Evolutionary conservation across 2,797 vertebrate species (phyloP), one percentile per base, ranked within the genome.

Genomic region (Borostomias antarcticus): DNA sequence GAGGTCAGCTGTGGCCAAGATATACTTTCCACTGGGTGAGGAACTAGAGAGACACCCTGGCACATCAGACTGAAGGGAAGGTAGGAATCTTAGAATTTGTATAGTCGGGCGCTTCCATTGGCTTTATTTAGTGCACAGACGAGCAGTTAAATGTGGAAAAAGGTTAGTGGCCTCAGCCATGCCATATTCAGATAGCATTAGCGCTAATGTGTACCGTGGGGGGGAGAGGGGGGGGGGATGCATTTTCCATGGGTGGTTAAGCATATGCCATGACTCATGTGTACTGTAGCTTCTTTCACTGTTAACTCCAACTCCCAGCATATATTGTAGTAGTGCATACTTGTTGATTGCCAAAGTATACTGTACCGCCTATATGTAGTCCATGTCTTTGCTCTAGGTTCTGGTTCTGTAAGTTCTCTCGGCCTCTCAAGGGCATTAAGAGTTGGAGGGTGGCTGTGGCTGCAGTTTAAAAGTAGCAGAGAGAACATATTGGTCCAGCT

Each of bases 1-100:
- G 68, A 75, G 79, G 76, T 69, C 81, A 74, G 71, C 72, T 78
- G 66, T 70, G 59, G 45, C 28, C 54, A 43, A n/a, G n/a, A n/a
- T n/a, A n/a, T n/a, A n/a, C n/a, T n/a, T n/a, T n/a, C n/a, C n/a
- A n/a, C n/a, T n/a, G n/a, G n/a, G n/a, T n/a, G n/a, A n/a, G n/a
- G n/a, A 73, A 62, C 72, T 47, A 71, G 72, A 51, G 68, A 43
- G 68, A 68, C 58, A 45, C 30, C 1, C 62, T 11, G 58, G 61
- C 25, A 59, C 43, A 33, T 62, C 56, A 62, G 35, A 64, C 52
- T 56, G 47, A 62, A 23, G 25, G 45, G 26, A 77, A 64, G 72
- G 72, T 74, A 78, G 52, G 66, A 56, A 11, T 23, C 19, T 48
- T 48, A 37, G 51, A 50, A 47, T 43, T 35, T 7, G 15, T 43